These are phyloP conservation scores for Acanthacorydalis orientalis DNA, from an alignment of 2,888 invertebrate genomes.

Conservation along the genomic window DNA sequence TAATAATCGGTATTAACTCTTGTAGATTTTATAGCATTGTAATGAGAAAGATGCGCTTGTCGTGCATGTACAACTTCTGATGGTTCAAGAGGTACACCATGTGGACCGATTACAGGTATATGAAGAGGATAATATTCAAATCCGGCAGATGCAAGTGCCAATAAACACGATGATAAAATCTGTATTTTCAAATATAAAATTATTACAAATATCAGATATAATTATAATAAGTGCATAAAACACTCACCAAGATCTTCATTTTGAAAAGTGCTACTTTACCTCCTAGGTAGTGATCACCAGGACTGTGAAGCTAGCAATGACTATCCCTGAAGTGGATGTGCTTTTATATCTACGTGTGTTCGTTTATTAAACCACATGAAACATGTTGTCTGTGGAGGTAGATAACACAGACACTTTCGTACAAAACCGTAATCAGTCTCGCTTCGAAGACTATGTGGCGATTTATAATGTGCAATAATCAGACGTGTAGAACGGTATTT, in stretches of 20 bases:
- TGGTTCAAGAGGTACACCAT: conserved; percentile 8
- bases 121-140: conserved; percentile 10
- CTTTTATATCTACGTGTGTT: background rate
- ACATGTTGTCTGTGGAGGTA: no score
- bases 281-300: conserved; percentile 1
- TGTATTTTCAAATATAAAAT: background rate
- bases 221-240: background rate
- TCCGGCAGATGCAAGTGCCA: conserved; percentile 7
- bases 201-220: no score
- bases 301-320: background rate
- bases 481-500: no score
- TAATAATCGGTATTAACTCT: background rate
- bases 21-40: conserved; percentile 1
- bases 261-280: background rate
- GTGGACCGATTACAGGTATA: conserved; percentile 7
- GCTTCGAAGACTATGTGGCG: no score
- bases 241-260: background rate
- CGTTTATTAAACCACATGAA: no score
- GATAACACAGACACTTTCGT: no score
- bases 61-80: conserved; percentile 7
- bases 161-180: conserved; percentile 6
- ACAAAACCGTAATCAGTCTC: no score
- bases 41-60: conserved; percentile 7
- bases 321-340: background rate
- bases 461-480: no score